These are phyloP conservation scores for Rallus crepitans DNA, from an alignment of 2,797 vertebrate species.

Conservation along the genomic window DNA sequence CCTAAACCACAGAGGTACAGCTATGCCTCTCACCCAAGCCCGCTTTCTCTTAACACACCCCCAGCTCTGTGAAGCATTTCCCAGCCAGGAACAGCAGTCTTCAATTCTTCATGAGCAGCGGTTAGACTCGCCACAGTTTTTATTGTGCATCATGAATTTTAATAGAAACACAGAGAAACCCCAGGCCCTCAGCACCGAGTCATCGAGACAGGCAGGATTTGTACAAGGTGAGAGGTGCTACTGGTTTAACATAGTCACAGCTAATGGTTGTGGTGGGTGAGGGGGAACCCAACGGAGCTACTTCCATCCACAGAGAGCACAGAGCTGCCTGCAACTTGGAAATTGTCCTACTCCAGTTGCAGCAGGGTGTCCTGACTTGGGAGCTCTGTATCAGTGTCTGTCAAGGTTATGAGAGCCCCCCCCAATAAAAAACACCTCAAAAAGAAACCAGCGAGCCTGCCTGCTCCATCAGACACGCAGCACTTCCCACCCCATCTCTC, in stretches of 20 bases:
- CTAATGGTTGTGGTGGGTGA: background rate
- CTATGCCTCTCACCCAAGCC: background rate
- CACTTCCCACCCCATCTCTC: background rate
- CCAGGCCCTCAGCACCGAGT: background rate
- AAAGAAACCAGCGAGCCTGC: background rate
- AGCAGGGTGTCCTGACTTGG: background rate
- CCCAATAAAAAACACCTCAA: rapidly evolving
- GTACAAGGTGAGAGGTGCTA: background rate
- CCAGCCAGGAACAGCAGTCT: background rate
- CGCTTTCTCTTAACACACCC: background rate
- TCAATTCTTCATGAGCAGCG: background rate
- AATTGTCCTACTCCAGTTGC: background rate
- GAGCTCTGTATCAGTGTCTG: background rate
- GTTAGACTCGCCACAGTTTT: background rate
- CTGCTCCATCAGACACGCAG: background rate
- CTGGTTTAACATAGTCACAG: background rate
- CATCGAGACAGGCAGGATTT: background rate
- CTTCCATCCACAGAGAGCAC: background rate
- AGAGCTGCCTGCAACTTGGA: background rate
- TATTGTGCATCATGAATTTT: background rate
- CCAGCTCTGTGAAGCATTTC: background rate
- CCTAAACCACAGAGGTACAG: background rate
- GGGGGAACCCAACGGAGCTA: background rate
- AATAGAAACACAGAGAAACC: background rate
- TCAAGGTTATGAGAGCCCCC: background rate